A percentile compares a stretch with the other conserved stretches of the same genome.
Conservation (phyloP, 2,888 invertebrate species). For the Lycia hirtaria region DNA sequence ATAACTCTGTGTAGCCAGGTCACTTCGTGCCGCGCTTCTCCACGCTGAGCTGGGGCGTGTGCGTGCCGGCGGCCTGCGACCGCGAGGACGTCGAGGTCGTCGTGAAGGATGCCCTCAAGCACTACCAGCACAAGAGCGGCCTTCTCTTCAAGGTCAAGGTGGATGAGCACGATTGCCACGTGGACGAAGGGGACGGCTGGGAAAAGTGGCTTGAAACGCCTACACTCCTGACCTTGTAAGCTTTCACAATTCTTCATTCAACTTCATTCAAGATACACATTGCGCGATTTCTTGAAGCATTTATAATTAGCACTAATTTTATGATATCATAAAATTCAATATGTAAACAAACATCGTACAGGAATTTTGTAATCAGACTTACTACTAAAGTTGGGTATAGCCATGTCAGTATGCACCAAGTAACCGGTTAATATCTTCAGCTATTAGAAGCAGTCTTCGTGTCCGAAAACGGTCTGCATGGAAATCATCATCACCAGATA, state of each 20-base stretch:
- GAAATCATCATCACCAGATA: no score
- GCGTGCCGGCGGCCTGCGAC: constrained; percentile 87
- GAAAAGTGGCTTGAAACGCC: constrained; percentile 71
- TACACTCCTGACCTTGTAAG: constrained; percentile 75
- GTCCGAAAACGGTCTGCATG: no score
- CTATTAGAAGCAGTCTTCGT: no score
- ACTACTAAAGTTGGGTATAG: no score
- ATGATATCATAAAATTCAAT: no score
- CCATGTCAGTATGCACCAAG: no score
- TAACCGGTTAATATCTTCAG: no score
- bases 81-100: constrained; percentile 85
- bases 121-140: constrained; percentile 86
- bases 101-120: constrained; percentile 84
- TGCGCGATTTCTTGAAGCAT: not conserved
- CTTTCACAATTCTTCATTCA: constrained; percentile 21
- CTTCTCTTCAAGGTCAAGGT: constrained; percentile 87
- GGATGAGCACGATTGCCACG: constrained; percentile 87
- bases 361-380: no score
- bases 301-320: no score
- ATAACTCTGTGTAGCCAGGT: constrained; percentile 86
- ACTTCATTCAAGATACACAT: not conserved
- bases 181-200: constrained; percentile 68
- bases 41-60: constrained; percentile 89
- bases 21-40: constrained; percentile 90
- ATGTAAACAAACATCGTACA: no score